Evolutionary conservation across 2,888 invertebrate genomes (phyloP).

Genomic region (Rhogogaster chlorosoma): DNA sequence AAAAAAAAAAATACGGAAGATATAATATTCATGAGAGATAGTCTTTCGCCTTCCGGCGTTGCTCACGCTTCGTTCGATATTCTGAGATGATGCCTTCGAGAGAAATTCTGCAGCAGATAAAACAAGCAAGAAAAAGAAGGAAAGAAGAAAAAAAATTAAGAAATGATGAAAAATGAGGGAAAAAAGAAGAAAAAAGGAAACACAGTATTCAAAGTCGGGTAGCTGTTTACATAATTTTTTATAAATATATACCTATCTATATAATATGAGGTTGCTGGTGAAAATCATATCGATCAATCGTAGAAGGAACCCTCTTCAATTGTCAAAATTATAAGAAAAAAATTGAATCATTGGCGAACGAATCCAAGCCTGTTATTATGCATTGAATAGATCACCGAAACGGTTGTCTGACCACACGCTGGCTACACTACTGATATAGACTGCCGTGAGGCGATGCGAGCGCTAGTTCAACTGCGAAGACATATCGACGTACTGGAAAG

Average conservation of each 20-base stretch:
- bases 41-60: background rate
- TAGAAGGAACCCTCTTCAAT: background rate
- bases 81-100: background rate
- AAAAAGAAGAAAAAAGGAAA: background rate
- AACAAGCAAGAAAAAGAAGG: background rate
- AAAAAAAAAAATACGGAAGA: background rate
- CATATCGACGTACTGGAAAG: background rate
- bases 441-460: background rate
- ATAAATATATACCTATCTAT: background rate
- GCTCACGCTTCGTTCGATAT: background rate
- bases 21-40: conserved; percentile 12
- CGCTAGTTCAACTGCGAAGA: background rate
- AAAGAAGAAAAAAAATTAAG: background rate
- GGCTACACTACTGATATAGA: background rate
- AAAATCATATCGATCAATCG: background rate
- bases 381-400: background rate
- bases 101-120: background rate
- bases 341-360: background rate
- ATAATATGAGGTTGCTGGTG: background rate
- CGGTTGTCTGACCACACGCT: background rate
- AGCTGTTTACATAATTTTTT: background rate
- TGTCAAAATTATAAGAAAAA: background rate
- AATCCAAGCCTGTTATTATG: background rate
- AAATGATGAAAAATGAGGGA: background rate
- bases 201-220: background rate